Conservation (phyloP, 2,888 invertebrate species). For the Nephrotoma flavescens region DNA sequence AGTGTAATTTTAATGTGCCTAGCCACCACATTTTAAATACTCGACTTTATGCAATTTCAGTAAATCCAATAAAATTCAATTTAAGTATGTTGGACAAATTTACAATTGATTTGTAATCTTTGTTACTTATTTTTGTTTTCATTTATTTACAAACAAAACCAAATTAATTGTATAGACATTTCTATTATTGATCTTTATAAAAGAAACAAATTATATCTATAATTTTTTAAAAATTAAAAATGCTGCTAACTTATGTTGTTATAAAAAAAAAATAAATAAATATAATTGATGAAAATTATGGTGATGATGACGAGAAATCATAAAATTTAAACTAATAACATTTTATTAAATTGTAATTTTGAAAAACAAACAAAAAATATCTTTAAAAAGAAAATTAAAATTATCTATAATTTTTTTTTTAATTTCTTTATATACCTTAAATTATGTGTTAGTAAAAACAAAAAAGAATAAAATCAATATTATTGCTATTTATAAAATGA, state of each 20-base stretch:
- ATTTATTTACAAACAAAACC: neutral
- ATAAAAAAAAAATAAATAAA: neutral
- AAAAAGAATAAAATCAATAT: neutral
- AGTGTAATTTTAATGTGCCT: neutral
- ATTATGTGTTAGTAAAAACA: neutral
- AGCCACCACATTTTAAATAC: neutral
- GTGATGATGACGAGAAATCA: neutral
- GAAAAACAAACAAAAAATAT: neutral
- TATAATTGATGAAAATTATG: neutral
- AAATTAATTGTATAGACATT: neutral
- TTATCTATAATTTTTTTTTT: neutral
- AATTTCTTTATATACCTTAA: neutral
- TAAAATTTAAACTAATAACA: neutral
- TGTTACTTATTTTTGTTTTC: neutral
- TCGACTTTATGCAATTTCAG: neutral
- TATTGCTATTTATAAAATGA: neutral
- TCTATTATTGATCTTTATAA: neutral
- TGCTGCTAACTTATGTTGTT: conserved; percentile 3
- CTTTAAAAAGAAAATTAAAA: neutral
- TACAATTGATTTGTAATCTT: neutral
- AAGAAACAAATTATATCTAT: neutral
- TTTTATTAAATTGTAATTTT: neutral
- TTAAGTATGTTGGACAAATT: neutral
- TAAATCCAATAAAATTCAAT: neutral
- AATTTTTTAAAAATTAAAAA: neutral